Evolutionary conservation across 1,140 invertebrate genomes (phyloP).

Genomic region (Pachypsylla venusta): DNA sequence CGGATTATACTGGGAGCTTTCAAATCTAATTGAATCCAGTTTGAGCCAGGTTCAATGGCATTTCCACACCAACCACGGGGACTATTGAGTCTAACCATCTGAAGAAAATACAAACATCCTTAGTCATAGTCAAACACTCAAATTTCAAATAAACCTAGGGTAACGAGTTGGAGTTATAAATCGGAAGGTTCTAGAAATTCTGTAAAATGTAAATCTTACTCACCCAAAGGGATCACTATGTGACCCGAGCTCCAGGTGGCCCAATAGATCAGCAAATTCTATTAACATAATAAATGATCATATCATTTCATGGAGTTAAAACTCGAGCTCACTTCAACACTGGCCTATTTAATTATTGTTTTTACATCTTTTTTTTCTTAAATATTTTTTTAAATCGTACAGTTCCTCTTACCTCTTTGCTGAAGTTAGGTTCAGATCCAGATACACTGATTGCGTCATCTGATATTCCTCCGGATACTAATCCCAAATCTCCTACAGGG

Average conservation of each 20-base stretch:
- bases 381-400: too few relatives aligned
- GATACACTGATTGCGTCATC: conserved; percentile 79
- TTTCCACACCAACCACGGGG: conserved; percentile 80
- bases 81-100: conserved; percentile 66
- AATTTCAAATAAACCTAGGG: background rate
- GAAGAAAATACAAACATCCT: conserved; percentile 27
- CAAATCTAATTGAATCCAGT: conserved; percentile 77
- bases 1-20: conserved; percentile 78
- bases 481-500: conserved; percentile 71
- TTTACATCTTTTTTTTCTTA: too few relatives aligned
- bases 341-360: too few relatives aligned
- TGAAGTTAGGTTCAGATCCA: conserved; percentile 59
- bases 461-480: conserved; percentile 76
- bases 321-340: too few relatives aligned
- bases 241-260: too few relatives aligned
- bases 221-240: too few relatives aligned
- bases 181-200: too few relatives aligned
- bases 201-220: too few relatives aligned
- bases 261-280: too few relatives aligned
- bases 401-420: conserved; percentile 49
- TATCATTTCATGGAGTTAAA: too few relatives aligned
- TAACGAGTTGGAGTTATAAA: too few relatives aligned
- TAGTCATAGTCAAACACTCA: conserved; percentile 7
- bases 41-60: conserved; percentile 61
- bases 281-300: too few relatives aligned